Evolutionary conservation across 2,113 vertebrate species (phyloP).

Genomic region (Candoia aspera): DNA sequence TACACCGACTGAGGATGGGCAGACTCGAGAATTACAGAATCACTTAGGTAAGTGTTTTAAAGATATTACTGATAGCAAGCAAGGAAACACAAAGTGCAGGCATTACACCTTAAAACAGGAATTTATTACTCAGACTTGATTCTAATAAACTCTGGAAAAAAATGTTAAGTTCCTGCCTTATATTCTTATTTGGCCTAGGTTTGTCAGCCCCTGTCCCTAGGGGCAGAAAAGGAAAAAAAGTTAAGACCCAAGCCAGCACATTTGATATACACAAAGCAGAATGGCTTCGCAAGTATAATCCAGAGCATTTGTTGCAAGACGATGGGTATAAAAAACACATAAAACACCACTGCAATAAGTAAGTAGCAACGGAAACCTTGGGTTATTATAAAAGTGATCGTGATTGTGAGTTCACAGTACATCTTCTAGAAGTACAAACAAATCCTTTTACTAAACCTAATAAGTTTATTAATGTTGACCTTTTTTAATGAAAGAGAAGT

Average conservation of each 20-base stretch:
- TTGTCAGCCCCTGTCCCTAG: constrained; percentile 96
- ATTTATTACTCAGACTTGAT: not conserved
- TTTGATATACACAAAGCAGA: constrained; percentile 99
- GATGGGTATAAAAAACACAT: constrained; percentile 99
- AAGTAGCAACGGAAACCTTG: constrained; percentile 59
- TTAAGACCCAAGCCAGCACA: constrained; percentile 93
- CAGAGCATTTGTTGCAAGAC: constrained; percentile 95
- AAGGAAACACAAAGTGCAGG: not conserved
- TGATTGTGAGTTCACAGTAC: constrained; percentile 6
- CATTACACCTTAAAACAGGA: not conserved
- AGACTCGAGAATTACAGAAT: constrained; percentile 92
- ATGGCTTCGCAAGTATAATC: constrained; percentile 97
- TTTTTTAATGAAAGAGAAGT: not conserved
- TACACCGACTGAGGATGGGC: constrained; percentile 92
- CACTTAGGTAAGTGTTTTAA: constrained; percentile 80
- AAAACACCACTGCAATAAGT: constrained; percentile 99
- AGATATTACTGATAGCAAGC: not conserved
- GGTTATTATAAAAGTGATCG: not conserved
- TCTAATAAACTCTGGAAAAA: not conserved
- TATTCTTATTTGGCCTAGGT: constrained; percentile 73
- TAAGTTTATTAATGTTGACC: not conserved
- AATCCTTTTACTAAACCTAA: not conserved
- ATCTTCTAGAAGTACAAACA: not conserved
- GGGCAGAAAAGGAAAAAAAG: constrained; percentile 97
- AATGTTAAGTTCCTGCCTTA: not conserved